Evolutionary conservation across 1,140 invertebrate species (phyloP).

Genomic region (Drosophila pandora): DNA sequence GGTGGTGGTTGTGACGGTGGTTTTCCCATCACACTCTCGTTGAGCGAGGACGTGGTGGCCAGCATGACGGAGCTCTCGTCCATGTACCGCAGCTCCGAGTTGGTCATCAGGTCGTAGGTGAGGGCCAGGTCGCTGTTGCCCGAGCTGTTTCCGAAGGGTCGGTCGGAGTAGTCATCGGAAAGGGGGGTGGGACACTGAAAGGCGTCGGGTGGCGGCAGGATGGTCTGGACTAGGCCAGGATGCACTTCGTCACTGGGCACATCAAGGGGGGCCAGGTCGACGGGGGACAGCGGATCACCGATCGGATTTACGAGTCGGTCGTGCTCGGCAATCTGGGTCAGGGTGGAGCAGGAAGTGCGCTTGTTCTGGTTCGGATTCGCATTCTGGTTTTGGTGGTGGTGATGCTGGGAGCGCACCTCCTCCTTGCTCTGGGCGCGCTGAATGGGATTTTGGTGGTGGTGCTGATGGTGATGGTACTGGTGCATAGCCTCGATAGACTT

Average conservation of each 20-base stretch:
- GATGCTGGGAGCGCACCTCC: slow-evolving; percentile 63
- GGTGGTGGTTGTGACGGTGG: slow-evolving; percentile 29
- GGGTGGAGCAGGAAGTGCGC: slow-evolving; percentile 77
- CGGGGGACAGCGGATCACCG: slow-evolving; percentile 79
- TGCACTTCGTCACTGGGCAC: slow-evolving; percentile 84
- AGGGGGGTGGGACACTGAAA: slow-evolving; percentile 88
- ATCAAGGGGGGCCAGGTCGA: slow-evolving; percentile 83
- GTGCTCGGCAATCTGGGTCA: slow-evolving; percentile 81
- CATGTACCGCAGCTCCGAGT: slow-evolving; percentile 93
- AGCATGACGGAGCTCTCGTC: slow-evolving; percentile 94
- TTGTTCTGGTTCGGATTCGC: slow-evolving; percentile 44
- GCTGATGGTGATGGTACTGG: slow-evolving; percentile 43
- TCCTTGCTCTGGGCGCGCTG: slow-evolving; percentile 78
- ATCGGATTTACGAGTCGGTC: slow-evolving; percentile 82
- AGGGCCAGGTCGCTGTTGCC: slow-evolving; percentile 83
- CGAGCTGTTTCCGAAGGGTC: slow-evolving; percentile 82
- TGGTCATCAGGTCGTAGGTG: slow-evolving; percentile 90
- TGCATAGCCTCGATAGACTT: slow-evolving; percentile 82
- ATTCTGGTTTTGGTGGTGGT: slow-evolving; percentile 29
- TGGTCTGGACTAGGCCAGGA: slow-evolving; percentile 86
- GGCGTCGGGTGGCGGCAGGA: slow-evolving; percentile 90
- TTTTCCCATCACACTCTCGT: slow-evolving; percentile 16
- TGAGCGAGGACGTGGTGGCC: slow-evolving; percentile 86
- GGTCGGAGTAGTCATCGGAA: slow-evolving; percentile 86
- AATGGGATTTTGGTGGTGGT: slow-evolving; percentile 31